Evolutionary conservation across 2,113 vertebrate species (phyloP), one percentile per base, ranked within the genome.

Genomic region (Pachypanchax playfairii): DNA sequence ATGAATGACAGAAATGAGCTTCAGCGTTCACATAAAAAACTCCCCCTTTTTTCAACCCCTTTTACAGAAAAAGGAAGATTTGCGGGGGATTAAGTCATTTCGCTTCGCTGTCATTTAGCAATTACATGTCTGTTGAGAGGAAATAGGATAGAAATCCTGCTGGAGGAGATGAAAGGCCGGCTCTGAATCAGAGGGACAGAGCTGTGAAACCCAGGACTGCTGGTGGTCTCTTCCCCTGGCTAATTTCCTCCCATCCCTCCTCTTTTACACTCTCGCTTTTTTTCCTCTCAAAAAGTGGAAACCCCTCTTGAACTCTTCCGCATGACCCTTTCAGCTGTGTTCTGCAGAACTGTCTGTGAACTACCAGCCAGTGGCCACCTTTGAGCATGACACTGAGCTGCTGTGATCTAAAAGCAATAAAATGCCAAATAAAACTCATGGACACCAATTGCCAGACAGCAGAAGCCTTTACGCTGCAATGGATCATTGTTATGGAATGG

Each of bases 321-420:
- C 54, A 38, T 57, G 22, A 17, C 25, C 25, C 56, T 61, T 42
- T 44, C 43, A 7, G 49, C 55, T 69, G 53, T 29, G 26, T 64
- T 38, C 36, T 39, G 71, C 52, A 63, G 69, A 51, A 28, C 51
- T 66, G 70, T 77, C 53, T 38, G 65, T 36, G 72, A 81, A 84
- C 74, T 49, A 65, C 73, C 75, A 74, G 71, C 70, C 28, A 83
- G 75, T 65, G 75, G 75, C 86, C 89, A 87, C 86, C 86, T 84
- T 85, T 77, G 75, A 88, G 75, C 75, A 81, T 80, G 81, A 84
- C 77, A 81, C 77, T 81, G 80, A 83, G 73, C 70, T 66, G 75
- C 72, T 88, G 91, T 93, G 92, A 93, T 91, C 91, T 91, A 93
- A 93, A 87, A 50, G 89, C 85, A 74, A 90, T 92, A 90, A 93